These are phyloP conservation scores for human (Homo sapiens) DNA, from an alignment of 2,113 vertebrate genomes.

Conservation along the genomic window GRCh38 chr20:22162501-22163000, in stretches of 20 bases:
- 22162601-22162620: background rate
- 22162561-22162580: background rate
- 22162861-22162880: background rate
- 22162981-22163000: background rate
- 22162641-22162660: background rate
- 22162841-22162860: background rate
- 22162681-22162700: background rate
- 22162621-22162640: background rate
- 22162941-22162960: background rate
- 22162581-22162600: background rate
- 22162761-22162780: background rate
- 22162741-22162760: background rate
- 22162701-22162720: background rate
- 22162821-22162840: background rate
- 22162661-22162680: background rate
- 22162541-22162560: background rate
- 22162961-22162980: background rate
- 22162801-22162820: too few relatives aligned
- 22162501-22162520: background rate
- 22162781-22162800: background rate
- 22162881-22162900: background rate
- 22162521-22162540: background rate
- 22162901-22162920: background rate
- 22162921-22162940: background rate
- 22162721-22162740: background rate